phyloP scores from a whole-genome alignment of 2,888 invertebrate genomes.

The Gnatocerus cornutus region DNA sequence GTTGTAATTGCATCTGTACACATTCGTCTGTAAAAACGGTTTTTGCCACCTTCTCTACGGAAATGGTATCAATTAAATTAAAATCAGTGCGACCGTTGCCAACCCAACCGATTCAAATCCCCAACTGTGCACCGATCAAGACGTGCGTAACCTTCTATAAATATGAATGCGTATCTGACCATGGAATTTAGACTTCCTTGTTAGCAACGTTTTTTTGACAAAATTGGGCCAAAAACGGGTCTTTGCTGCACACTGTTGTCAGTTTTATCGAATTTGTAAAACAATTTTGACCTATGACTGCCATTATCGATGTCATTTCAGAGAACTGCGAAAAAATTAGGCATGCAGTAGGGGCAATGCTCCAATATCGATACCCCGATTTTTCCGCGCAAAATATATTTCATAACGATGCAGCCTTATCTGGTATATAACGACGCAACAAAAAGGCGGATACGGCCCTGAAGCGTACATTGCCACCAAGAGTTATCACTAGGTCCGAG shows the following conservation, averaged over 20 bases:
- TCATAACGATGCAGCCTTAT: slow-evolving; percentile 14
- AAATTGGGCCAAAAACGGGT: not conserved
- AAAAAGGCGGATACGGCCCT: slow-evolving; percentile 1
- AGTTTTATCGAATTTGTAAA: not conserved
- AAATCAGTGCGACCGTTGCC: not conserved
- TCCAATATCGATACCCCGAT: not conserved
- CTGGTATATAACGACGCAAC: not conserved
- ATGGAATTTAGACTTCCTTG: slow-evolving; percentile 49
- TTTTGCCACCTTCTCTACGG: slow-evolving; percentile 12
- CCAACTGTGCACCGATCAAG: not conserved
- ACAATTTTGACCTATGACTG: not conserved
- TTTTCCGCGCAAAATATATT: slow-evolving; percentile 10
- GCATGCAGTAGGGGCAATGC: slow-evolving; percentile 31
- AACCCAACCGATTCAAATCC: not conserved
- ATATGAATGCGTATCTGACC: slow-evolving; percentile 49
- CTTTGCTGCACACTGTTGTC: too few relatives aligned
- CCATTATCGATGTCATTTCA: not conserved
- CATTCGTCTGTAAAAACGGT: not conserved
- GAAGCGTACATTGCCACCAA: slow-evolving; percentile 3
- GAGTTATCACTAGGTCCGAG: slow-evolving; percentile 11
- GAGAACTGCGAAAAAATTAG: slow-evolving; percentile 19
- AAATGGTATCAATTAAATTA: slow-evolving; percentile 9
- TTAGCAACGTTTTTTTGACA: slow-evolving; percentile 28
- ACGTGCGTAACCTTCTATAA: slow-evolving; percentile 48
- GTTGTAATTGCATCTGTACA: slow-evolving; percentile 1